A percentile compares a stretch with the other conserved stretches of the same genome.
Conservation (phyloP, 23 tunicate species). For the Halocynthia aurantium region DNA sequence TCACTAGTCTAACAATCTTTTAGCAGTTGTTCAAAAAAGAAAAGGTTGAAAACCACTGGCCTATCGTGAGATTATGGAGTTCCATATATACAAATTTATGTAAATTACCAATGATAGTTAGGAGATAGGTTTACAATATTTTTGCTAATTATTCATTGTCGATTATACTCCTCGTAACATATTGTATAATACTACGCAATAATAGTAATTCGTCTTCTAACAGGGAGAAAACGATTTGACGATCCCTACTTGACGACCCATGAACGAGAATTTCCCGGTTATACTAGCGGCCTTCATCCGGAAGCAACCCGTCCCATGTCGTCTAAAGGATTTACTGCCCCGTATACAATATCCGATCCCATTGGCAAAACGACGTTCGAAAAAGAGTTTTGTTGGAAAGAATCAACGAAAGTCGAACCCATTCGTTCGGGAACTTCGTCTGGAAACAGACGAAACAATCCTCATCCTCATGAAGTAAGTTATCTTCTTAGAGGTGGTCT, state of each 20-base stretch:
- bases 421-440: conserved; percentile 83
- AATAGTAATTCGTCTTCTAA: background rate
- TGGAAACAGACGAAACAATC: conserved; percentile 82
- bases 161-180: background rate
- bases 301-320: conserved; percentile 84
- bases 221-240: conserved; percentile 26
- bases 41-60: too few species aligned
- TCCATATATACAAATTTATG: too few species aligned
- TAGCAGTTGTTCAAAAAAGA: too few species aligned
- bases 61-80: too few species aligned
- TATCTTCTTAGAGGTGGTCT: background rate
- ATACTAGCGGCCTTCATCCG: conserved; percentile 52
- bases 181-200: background rate
- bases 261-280: conserved; percentile 66
- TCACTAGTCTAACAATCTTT: too few species aligned
- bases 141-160: too few species aligned
- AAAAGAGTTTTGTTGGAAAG: conserved; percentile 65
- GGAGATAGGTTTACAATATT: too few species aligned
- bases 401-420: conserved; percentile 43
- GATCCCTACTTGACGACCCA: conserved; percentile 84
- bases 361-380: conserved; percentile 45
- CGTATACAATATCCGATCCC: conserved; percentile 24
- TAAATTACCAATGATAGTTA: too few species aligned
- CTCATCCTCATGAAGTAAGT: conserved; percentile 80
- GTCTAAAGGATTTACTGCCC: conserved; percentile 53